Conservation (phyloP, 92 coral and sea anemone genomes). For the Scolanthus callimorphus region DNA sequence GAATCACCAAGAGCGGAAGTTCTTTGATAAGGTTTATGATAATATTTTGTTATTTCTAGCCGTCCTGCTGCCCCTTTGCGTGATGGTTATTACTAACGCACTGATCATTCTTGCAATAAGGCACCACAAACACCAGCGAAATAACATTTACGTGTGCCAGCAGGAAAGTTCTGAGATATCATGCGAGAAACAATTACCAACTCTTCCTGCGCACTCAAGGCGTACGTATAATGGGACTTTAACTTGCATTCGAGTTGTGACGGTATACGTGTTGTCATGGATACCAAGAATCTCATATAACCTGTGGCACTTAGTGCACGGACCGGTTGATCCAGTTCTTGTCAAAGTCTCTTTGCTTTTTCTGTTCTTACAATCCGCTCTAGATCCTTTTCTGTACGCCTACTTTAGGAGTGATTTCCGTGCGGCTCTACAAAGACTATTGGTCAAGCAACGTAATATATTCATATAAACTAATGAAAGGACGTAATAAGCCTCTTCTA, state of each 20-base stretch:
- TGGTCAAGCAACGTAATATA: no score
- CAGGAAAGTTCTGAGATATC: not conserved
- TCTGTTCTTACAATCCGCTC: constrained; percentile 48
- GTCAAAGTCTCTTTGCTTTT: constrained; percentile 40
- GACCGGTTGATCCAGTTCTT: constrained; percentile 23
- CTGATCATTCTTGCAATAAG: constrained; percentile 43
- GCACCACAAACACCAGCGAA: constrained; percentile 12
- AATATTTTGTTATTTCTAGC: constrained; percentile 24
- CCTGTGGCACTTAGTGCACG: constrained; percentile 30
- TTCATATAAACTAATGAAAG: no score
- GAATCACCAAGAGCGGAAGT: constrained; percentile 3
- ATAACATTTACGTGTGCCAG: not conserved
- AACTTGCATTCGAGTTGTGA: constrained; percentile 41
- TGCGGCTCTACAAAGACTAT: constrained; percentile 13
- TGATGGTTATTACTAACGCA: constrained; percentile 28
- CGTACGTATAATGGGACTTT: constrained; percentile 21
- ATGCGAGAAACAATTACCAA: not conserved
- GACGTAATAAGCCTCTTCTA: no score
- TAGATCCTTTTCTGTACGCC: constrained; percentile 63
- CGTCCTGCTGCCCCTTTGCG: constrained; percentile 41
- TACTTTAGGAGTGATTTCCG: constrained; percentile 53
- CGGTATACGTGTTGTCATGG: constrained; percentile 56
- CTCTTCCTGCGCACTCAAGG: not conserved
- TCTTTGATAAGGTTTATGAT: constrained; percentile 40
- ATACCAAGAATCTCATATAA: constrained; percentile 48